phyloP scores from a whole-genome alignment of 2,888 invertebrate species.

The Drosophila rubida region DNA sequence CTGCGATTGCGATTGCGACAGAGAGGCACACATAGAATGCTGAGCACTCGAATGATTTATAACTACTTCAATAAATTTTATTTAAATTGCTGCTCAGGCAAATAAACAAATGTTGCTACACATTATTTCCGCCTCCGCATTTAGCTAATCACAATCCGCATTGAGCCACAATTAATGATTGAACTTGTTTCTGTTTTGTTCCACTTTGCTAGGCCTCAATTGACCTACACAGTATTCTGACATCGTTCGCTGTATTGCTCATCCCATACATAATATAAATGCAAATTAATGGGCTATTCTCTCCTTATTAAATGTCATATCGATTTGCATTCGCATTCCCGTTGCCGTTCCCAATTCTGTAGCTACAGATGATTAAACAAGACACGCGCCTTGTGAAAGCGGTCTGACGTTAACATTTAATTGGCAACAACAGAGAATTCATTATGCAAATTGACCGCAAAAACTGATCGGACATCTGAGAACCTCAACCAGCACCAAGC shows the following conservation, averaged over 20 bases:
- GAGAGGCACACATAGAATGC: constrained; percentile 39
- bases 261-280: not conserved
- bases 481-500: constrained; percentile 20
- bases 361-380: not conserved
- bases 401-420: constrained; percentile 54
- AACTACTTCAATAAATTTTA: constrained; percentile 68
- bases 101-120: constrained; percentile 52
- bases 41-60: constrained; percentile 66
- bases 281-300: constrained; percentile 10
- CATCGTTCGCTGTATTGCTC: not conserved
- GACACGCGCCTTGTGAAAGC: constrained; percentile 73
- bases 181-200: constrained; percentile 20
- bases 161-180: constrained; percentile 25
- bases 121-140: constrained; percentile 72
- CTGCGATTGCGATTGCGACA: constrained; percentile 13
- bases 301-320: constrained; percentile 15
- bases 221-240: not conserved
- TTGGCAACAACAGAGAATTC: constrained; percentile 58
- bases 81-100: constrained; percentile 51
- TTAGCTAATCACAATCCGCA: constrained; percentile 41
- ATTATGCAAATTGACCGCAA: constrained; percentile 68
- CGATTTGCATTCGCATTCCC: constrained; percentile 21
- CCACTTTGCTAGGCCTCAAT: constrained; percentile 29
- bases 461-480: constrained; percentile 36
- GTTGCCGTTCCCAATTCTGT: constrained; percentile 5